Evolutionary conservation across 2,888 invertebrate species (phyloP), one percentile per base, ranked within the genome.

Genomic region (Lepidocyrtoides sp.): DNA sequence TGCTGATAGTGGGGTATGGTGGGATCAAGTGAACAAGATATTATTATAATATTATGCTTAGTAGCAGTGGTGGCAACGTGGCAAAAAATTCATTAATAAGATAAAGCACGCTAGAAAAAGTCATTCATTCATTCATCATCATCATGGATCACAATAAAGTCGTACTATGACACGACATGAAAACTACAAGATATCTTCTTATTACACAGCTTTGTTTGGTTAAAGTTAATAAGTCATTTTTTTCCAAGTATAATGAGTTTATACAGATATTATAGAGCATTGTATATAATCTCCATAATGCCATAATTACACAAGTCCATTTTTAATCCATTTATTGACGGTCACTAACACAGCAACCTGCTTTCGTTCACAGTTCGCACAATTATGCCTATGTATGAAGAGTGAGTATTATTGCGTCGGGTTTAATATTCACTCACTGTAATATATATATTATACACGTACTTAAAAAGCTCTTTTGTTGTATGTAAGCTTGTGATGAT

Each of bases 261-360:
- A n/a, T n/a, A n/a, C n/a, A n/a, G n/a, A n/a, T 26, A 60, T 60
- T 36, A 69, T 17, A n/a, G 17, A 17, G 17, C 17, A 17, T 17
- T 69, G 4, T 72, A 44, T n/a, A n/a, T 23, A 72, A 44, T 72
- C 10, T 41, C n/a, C 20, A 57, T 75, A 48, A 36, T 26, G 48
- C 48, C 26, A 26, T 75, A 48, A 75, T 75, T 75, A 48, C 75
- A 23, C n/a, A 12, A 14, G 44, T 75, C 48, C 75, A 48, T 48
- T 75, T 36, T 79, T 87, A 36, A 79, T 87, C 69, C 66, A 66
- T 66, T 87, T 87, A 87, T 79, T 87, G 79, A 77, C 79, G 66
- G 87, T 77, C 79, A 54, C 86, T 54, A 48, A 75, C 48, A 48
- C 48, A 75, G 44, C 44, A 75, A 48, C 48, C 48, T 72, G 63